Base-by-base conservation (phyloP, 2,113 vertebrate genomes). In the Malurus cyaneus region DNA sequence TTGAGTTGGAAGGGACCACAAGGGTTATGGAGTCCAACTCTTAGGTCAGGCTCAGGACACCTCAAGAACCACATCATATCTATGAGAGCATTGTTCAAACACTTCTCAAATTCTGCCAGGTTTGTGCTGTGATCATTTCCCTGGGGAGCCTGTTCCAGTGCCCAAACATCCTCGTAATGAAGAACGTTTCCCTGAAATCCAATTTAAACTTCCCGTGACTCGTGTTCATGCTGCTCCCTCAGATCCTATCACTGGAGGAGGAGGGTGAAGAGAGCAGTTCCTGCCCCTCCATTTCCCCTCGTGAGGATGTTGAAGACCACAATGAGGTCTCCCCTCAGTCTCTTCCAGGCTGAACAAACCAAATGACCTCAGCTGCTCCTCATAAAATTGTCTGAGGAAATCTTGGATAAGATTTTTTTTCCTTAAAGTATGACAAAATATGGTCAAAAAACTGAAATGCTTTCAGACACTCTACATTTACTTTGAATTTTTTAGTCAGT, bases 171-270 rank as follows among this genome's bases (percentile, higher is more conserved):
- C 9, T 28, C 54, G 69, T 8, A 18, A 5, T 39, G 54, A 69
- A 60, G 54, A 53, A 46, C 4, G 14, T 23, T 39, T 5, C 46
- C 53, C 28, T 53, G 32, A 39, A 39, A 46, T 13, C 28, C 46
- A 78, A 0, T 12, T 21, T 39, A 16, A 60, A 32, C 18, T 12
- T 61, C 18, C 18, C 0, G 0, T 23, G 62, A 46, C 39, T 46
- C 32, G 46, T 26, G 28, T 5, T 53, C 39, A 15, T 28, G 32
- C 14, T 60, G 46, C 7, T 44, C 14, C 21, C 34, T 9, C 6
- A 10, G 46, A 14, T 26, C 36, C 29, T 67, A 44, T 44, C 36
- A 18, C 20, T 31, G 17, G 17, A 31, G 28, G 28, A 71, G 4
- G 5, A 41, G 49, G 6, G 28, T 52, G 28, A 31, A 52, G 36